A percentile compares a stretch with the other conserved stretches of the same genome.
Evolutionary conservation across 2,888 invertebrate genomes (phyloP).

Genomic region (Diaprepes abbreviatus): DNA sequence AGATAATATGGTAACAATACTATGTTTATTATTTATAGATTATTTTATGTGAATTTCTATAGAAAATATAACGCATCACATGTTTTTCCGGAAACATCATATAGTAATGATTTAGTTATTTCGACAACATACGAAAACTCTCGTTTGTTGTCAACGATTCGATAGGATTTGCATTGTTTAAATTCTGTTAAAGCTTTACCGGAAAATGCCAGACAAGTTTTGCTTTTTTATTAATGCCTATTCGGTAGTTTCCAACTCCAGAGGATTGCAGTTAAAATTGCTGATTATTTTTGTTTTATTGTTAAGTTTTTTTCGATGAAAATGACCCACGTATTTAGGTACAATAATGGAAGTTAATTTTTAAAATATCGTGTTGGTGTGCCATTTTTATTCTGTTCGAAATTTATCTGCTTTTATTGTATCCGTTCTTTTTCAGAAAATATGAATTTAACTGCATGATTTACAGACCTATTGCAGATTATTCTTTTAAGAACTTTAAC

Average conservation of each 20-base stretch:
- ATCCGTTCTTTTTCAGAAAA: neutral
- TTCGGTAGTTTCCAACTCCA: constrained; percentile 17
- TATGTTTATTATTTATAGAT: too few species aligned
- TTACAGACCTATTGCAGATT: too few species aligned
- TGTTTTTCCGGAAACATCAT: too few species aligned
- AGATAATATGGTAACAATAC: too few species aligned
- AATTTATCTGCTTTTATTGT: neutral
- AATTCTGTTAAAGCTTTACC: constrained; percentile 27
- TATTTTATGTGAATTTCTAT: too few species aligned
- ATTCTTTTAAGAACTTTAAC: too few species aligned
- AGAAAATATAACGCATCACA: too few species aligned
- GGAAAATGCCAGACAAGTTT: constrained; percentile 37
- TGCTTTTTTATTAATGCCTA: constrained; percentile 33
- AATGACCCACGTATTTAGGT: neutral
- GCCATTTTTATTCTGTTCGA: too few species aligned
- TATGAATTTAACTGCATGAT: too few species aligned
- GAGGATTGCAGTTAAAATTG: constrained; percentile 5
- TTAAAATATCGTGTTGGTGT: neutral
- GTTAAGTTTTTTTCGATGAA: neutral
- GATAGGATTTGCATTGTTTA: constrained; percentile 35
- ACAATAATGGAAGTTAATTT: constrained; percentile 5
- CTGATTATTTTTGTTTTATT: constrained; percentile 11
- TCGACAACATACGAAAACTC: constrained; percentile 12
- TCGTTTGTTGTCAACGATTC: constrained; percentile 23
- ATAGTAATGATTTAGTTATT: too few species aligned